Evolutionary conservation across 1,140 invertebrate genomes (phyloP), one percentile per base, ranked within the genome.

Genomic region (Drosophila subpulchrella): DNA sequence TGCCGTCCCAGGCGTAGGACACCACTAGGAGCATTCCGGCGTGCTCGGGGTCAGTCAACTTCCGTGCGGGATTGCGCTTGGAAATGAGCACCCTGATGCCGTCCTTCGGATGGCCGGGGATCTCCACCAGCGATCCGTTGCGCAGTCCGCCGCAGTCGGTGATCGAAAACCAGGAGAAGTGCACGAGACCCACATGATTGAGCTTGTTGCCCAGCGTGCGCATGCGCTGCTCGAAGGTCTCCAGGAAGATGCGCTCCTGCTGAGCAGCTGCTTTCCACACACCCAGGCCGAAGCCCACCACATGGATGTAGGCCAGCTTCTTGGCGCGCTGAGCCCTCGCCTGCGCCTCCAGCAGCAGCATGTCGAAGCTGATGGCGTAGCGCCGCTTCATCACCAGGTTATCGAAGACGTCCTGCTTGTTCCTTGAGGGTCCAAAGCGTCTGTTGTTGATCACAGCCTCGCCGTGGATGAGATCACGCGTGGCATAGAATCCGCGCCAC

Each of bases 1-100:
- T 96, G 12, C 95, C 94, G 80, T 96, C 95, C 94, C 95, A 95
- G 4, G 95, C 94, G 76, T 95, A 96, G 2, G 94, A 95, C 10
- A 95, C 94, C 2, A 96, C 93, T 6, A 95, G 66, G 41, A 92
- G 50, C 71, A 90, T 83, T 3, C 73, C 46, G 5, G 17, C 67
- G 7, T 71, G 66, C 44, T 86, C 73, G 0, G 72, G 71, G 0
- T 7, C 11, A 0, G 4, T 24, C 1, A 92, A 44, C 46, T 91
- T 92, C 0, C 61, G 20, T 0, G 90, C 81, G 5, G 92, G 92
- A 82, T 92, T 81, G 6, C 92, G 67, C 55, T 92, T 84, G 11
- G 78, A 89, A 0, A 92, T 46, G n/a, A 62, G 65, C 3, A 86
- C 60, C 6, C 72, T 62, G 13, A 92, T 91, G 41, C 92, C 91